A percentile compares a stretch with the other conserved stretches of the same genome.
These are phyloP conservation scores for Chouioia cunea DNA, from an alignment of 2,888 invertebrate species.

Conservation along the genomic window DNA sequence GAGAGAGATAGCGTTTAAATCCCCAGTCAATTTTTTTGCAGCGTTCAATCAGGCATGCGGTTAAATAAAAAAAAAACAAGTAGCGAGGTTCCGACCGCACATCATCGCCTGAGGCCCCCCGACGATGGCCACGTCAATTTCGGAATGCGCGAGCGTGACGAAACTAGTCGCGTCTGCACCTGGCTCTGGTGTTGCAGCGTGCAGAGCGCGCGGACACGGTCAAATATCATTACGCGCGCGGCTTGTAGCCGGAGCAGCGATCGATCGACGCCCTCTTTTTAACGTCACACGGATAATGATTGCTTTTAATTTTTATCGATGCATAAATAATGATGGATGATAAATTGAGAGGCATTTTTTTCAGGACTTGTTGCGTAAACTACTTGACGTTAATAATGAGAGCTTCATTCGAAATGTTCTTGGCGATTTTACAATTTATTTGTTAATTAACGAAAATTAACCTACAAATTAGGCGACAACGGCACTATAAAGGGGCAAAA, in stretches of 20 bases:
- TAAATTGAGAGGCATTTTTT: too few species aligned
- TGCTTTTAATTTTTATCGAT: not conserved
- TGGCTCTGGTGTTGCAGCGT: not conserved
- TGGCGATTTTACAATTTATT: too few species aligned
- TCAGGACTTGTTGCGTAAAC: not conserved
- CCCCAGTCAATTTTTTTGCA: slow-evolving; percentile 20
- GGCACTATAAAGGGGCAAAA: too few species aligned
- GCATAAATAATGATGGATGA: too few species aligned
- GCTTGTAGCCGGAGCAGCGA: too few species aligned
- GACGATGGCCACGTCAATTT: slow-evolving; percentile 29
- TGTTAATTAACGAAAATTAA: too few species aligned
- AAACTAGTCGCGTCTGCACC: slow-evolving; percentile 18
- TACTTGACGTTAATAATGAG: not conserved
- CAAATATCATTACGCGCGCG: too few species aligned
- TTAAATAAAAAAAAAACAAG: not conserved
- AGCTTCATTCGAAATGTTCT: not conserved
- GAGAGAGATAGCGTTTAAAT: too few species aligned
- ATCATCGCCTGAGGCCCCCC: not conserved
- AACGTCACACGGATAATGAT: too few species aligned
- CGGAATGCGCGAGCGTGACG: slow-evolving; percentile 34
- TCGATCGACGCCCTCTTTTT: too few species aligned
- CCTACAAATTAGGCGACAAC: too few species aligned
- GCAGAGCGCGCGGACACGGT: too few species aligned
- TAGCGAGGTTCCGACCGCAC: not conserved
- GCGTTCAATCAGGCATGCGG: slow-evolving; percentile 5